Percentiles rank a stretch among this genome's conserved stretches.
These are phyloP conservation scores for Tragelaphus buxtoni DNA, from an alignment of 2,113 vertebrate species.

Conservation along the genomic window DNA sequence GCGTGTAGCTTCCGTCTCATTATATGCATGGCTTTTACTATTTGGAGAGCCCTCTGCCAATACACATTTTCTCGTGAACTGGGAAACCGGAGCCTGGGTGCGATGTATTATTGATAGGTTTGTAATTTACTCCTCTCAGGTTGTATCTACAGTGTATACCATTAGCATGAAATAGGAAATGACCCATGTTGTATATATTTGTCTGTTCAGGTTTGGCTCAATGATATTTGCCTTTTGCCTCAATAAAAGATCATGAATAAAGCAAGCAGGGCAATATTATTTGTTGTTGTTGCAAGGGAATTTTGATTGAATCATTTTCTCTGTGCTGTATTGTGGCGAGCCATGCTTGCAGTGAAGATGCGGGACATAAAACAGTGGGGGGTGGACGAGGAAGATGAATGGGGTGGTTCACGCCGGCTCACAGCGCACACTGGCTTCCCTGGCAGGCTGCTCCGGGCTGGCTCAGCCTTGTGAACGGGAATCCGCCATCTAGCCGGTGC, in stretches of 20 bases:
- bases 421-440: background rate
- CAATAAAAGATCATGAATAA: conserved; percentile 61
- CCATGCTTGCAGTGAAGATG: background rate
- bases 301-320: conserved; percentile 62
- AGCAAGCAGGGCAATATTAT: conserved; percentile 38
- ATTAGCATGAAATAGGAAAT: conserved; percentile 42
- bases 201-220: background rate
- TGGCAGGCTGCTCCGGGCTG: background rate
- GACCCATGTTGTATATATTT: background rate
- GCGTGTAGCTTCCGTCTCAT: background rate
- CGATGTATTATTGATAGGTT: conserved; percentile 27
- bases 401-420: background rate
- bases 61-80: background rate
- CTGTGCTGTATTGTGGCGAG: background rate
- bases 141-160: conserved; percentile 35
- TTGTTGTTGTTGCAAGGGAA: conserved; percentile 48
- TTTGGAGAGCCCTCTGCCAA: conserved; percentile 59
- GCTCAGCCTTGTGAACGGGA: background rate
- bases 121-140: conserved; percentile 53
- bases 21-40: conserved; percentile 46
- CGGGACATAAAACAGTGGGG: background rate
- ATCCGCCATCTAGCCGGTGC: background rate
- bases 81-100: background rate
- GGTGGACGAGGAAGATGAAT: background rate
- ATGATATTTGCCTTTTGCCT: background rate